Evolutionary conservation across 1,140 invertebrate genomes (phyloP), one percentile per base, ranked within the genome.

Genomic region (Mycetomoellerius zeteki): DNA sequence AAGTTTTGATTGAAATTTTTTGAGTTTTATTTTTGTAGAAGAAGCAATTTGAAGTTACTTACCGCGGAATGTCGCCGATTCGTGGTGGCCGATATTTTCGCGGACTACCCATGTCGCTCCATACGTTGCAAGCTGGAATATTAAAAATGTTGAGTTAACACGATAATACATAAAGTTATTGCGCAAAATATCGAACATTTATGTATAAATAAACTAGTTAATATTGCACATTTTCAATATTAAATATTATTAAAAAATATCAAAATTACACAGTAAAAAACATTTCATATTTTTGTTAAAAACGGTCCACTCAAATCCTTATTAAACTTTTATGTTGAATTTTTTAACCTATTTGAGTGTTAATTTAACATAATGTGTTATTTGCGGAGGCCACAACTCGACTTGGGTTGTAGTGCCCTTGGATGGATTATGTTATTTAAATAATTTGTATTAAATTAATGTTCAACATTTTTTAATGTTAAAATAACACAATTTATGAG

Each of bases 31-130:
- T 56, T 21, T 73, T 58, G 12, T 37, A 75, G 6, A 75, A 8
- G 6, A 58, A 75, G 14, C 6, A 24, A 47, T 69, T 69, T 37
- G 5, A 73, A 84, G 8, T 73, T 73, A 93, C 93, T 93, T 82
- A 94, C 93, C 89, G 93, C 56, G 93, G 93, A 73, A 94, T 94
- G 43, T 94, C 93, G 33, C 93, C 93, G 77, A 94, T 94, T 87
- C 90, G 91, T 27, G 93, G 93, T 60, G 92, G 93, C 62, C 93
- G 93, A 73, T 89, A 92, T 76, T 93, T 94, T 75, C 92, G 87
- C 3, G 91, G 88, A 80, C 91, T 87, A 76, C 65, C 65, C 21
- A 92, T 89, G 52, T 92, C 92, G n/a, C 86, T 87, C 92, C 93
- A 94, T 78, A 89, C 69, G 21, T 92, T 93, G 88, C 88, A 93